A percentile compares a stretch with the other conserved stretches of the same genome.
Conservation (phyloP, 2,113 vertebrate genomes). For the Melozone crissalis region DNA sequence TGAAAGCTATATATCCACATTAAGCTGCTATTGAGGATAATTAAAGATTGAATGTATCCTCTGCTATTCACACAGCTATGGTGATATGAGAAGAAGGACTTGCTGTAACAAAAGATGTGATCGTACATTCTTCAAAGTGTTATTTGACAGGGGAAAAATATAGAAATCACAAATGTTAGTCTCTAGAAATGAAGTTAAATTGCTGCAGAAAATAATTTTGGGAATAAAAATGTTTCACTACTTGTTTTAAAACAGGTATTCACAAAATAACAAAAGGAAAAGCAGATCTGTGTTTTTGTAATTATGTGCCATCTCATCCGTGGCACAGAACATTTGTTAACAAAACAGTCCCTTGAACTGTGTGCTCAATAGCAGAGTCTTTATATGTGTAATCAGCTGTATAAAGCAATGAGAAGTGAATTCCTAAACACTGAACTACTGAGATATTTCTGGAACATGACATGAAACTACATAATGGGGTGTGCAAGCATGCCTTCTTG, state of each 20-base stretch:
- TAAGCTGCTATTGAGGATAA: not conserved
- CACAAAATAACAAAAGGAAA: not conserved
- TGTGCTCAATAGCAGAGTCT: not conserved
- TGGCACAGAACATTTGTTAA: conserved; percentile 1
- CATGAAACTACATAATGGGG: not conserved
- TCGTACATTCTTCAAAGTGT: not conserved
- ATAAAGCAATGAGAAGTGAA: not conserved
- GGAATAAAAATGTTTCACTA: not conserved
- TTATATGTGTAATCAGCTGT: conserved; percentile 38
- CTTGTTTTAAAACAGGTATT: not conserved
- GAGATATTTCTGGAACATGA: not conserved
- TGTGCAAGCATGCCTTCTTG: conserved; percentile 3
- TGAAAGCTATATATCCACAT: not conserved
- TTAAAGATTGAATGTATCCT: not conserved
- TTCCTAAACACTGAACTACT: not conserved
- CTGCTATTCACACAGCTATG: not conserved
- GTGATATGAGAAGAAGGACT: not conserved
- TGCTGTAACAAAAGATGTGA: not conserved
- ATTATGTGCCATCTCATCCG: not conserved
- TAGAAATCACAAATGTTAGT: not conserved
- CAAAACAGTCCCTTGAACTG: conserved; percentile 5
- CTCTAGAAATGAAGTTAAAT: not conserved
- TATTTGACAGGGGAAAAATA: not conserved
- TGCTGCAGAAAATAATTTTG: not conserved
- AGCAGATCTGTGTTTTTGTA: not conserved